Conservation (phyloP, 2,113 vertebrate species). For the Ursus arctos region DNA sequence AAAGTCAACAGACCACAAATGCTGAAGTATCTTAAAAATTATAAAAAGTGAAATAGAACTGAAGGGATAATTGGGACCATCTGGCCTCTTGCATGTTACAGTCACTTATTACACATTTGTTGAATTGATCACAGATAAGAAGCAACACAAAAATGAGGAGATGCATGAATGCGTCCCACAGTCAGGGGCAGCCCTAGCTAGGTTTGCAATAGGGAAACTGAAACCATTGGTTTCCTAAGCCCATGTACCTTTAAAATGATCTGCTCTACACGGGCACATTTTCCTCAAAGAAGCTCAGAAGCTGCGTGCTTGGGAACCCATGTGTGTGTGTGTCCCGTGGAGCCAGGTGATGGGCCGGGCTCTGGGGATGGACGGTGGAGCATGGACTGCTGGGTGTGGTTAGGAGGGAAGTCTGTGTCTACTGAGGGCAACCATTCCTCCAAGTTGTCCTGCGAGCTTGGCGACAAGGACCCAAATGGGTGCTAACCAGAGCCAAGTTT, state of each 20-base stretch:
- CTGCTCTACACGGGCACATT: not conserved
- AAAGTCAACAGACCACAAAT: not conserved
- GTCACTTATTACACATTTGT: not conserved
- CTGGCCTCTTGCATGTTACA: not conserved
- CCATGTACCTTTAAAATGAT: not conserved
- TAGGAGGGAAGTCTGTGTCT: not conserved
- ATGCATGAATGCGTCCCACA: rapidly evolving
- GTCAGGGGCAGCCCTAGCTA: not conserved
- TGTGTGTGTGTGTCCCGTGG: rapidly evolving
- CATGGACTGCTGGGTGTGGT: too few species aligned
- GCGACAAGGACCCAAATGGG: not conserved
- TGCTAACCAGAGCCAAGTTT: not conserved
- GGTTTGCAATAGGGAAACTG: not conserved
- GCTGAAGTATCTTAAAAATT: not conserved
- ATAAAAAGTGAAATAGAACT: not conserved
- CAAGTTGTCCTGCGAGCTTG: not conserved
- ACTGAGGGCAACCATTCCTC: not conserved
- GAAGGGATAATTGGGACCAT: not conserved
- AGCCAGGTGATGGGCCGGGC: not conserved
- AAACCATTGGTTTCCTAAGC: not conserved
- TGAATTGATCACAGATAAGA: not conserved
- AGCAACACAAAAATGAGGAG: not conserved
- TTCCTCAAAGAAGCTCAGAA: not conserved
- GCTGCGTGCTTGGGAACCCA: not conserved
- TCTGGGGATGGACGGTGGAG: not conserved